phyloP scores from a whole-genome alignment of 2,888 invertebrate genomes.

The Hofmannophila pseudospretella region DNA sequence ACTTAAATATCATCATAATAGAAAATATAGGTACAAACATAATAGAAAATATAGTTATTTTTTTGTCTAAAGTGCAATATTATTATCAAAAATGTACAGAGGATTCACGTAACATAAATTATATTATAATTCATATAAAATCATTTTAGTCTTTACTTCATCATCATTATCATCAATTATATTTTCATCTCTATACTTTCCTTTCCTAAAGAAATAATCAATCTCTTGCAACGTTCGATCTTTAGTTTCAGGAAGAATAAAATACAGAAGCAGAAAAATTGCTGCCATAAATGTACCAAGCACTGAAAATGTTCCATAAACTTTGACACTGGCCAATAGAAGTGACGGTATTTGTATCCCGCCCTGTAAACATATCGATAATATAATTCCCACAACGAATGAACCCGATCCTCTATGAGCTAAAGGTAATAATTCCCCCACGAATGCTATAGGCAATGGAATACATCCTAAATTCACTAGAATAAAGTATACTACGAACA shows the following conservation, averaged over 20 bases:
- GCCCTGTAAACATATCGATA: slow-evolving; percentile 32
- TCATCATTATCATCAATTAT: slow-evolving; percentile 1
- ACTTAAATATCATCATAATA: no score
- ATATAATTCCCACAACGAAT: slow-evolving; percentile 28
- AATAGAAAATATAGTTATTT: no score
- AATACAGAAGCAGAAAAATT: slow-evolving; percentile 23
- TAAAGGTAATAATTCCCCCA: slow-evolving; percentile 54
- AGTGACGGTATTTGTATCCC: slow-evolving; percentile 39
- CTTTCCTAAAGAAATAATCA: slow-evolving; percentile 30
- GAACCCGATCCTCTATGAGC: slow-evolving; percentile 43
- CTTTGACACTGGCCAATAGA: slow-evolving; percentile 27
- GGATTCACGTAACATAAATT: no score
- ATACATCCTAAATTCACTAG: slow-evolving; percentile 50
- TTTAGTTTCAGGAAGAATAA: slow-evolving; percentile 38
- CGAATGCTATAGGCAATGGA: no score
- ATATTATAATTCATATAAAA: no score
- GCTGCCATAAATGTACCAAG: slow-evolving; percentile 20
- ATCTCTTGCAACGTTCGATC: slow-evolving; percentile 38
- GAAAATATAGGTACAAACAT: no score
- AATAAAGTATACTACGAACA: slow-evolving; percentile 43
- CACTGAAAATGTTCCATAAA: slow-evolving; percentile 32
- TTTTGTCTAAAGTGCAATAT: no score
- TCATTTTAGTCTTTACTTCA: slow-evolving; percentile 8
- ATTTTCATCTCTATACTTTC: slow-evolving; percentile 8
- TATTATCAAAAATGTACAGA: no score